Evolutionary conservation across 2,797 vertebrate species (phyloP), one percentile per base, ranked within the genome.

Genomic region (Gorsachius magnificus): DNA sequence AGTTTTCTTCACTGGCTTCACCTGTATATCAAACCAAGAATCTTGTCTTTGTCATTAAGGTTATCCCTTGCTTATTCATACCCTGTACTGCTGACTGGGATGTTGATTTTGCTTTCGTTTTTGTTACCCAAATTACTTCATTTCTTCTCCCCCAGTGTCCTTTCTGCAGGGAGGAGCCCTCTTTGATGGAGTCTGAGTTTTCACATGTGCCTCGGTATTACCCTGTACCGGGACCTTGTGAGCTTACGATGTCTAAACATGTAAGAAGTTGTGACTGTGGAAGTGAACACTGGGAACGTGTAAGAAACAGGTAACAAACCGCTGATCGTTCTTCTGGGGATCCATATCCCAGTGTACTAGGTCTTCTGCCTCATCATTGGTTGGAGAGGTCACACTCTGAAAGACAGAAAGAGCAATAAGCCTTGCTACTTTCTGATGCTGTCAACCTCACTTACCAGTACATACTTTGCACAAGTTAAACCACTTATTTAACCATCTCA

Each of bases 351-450:
- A 53, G 33, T 7, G 20, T 35, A 56, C 26, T 11, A 57, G 17
- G 38, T 84, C 50, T 71, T 46, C 2, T 4, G n/a, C 18, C 36
- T 46, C 33, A 8, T 8, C 0, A 0, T 2, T 41, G 11, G 25
- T 45, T 61, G 50, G 13, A 51, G 38, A 90, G 22, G 25, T 61
- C 43, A 46, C 4, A 11, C 29, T 72, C 43, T 74, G 76, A 69
- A 74, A 61, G 38, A 28, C 1, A 64, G 1, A 63, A 60, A 88
- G 24, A 89, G 35, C 41, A 85, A 16, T 13, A 54, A 77, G n/a
- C 45, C 24, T 75, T 35, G 15, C 24, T 51, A 6, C 48, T 54
- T 80, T 58, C 43, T 68, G n/a, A 56, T 9, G 33, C n/a, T 19
- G 31, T 29, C 33, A 17, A 11, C 51, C 9, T 20, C 36, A 33